A percentile compares a stretch with the other conserved stretches of the same genome.
phyloP scores from a whole-genome alignment of 2,113 vertebrate species.

The Sorex fumeus region DNA sequence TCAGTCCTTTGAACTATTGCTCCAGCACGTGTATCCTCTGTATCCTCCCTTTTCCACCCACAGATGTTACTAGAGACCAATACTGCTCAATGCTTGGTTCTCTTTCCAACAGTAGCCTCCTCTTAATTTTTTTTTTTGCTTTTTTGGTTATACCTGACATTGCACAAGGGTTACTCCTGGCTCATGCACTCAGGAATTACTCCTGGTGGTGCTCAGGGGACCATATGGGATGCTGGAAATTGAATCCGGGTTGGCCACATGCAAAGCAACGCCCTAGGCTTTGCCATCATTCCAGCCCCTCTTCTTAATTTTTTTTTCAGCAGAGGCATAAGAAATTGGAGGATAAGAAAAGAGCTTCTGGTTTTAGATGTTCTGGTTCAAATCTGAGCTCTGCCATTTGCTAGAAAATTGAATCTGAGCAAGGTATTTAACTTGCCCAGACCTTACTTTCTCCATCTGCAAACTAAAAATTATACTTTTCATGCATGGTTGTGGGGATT shows the following conservation, averaged over 20 bases:
- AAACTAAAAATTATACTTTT: conserved; percentile 27
- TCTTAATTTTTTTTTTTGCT: neutral
- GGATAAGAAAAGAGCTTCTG: neutral
- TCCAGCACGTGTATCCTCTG: neutral
- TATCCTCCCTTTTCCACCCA: neutral
- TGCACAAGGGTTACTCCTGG: too few species aligned
- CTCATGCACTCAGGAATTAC: too few species aligned
- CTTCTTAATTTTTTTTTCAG: neutral
- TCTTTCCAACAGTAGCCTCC: neutral
- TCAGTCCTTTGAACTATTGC: neutral
- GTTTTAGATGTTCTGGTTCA: neutral
- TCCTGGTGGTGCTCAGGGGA: too few species aligned
- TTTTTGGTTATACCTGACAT: too few species aligned
- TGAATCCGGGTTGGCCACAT: too few species aligned
- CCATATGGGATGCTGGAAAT: too few species aligned
- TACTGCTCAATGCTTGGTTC: neutral
- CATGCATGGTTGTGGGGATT: neutral
- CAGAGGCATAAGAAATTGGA: neutral
- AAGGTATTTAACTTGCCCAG: conserved; percentile 22
- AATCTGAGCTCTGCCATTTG: neutral
- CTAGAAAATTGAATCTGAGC: neutral
- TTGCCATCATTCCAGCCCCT: too few species aligned
- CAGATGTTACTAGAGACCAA: neutral
- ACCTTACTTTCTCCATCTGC: neutral
- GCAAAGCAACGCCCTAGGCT: too few species aligned